phyloP scores from a whole-genome alignment of 2,888 invertebrate species.

The Axea sp. region DNA sequence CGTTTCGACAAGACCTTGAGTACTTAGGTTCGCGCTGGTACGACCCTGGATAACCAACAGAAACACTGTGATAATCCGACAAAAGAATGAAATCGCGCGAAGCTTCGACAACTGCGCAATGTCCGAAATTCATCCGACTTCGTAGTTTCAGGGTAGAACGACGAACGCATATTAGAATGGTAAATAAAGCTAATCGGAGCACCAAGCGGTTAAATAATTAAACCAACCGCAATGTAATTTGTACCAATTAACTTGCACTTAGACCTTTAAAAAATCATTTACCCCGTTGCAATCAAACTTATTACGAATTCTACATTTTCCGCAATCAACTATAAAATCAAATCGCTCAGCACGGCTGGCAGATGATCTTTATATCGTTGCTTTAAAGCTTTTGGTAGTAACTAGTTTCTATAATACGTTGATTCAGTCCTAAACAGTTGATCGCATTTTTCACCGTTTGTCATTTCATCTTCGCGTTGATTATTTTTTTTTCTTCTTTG shows the following conservation, averaged over 20 bases:
- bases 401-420: no score
- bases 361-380: no score
- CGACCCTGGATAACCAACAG: conserved; percentile 43
- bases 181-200: no score
- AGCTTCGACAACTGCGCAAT: conserved; percentile 42
- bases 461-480: no score
- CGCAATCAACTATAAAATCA: no score
- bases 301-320: conserved; percentile 39
- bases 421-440: no score
- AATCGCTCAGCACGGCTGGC: no score
- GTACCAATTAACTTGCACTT: conserved; percentile 51
- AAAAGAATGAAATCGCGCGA: conserved; percentile 50
- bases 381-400: no score
- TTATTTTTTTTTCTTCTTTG: no score
- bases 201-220: conserved; percentile 28
- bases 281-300: conserved; percentile 22
- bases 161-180: no score
- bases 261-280: conserved; percentile 39
- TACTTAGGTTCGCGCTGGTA: conserved; percentile 20
- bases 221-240: conserved; percentile 39
- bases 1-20: conserved; percentile 33
- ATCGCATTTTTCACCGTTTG: no score
- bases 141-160: conserved; percentile 14
- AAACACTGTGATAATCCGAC: conserved; percentile 37
- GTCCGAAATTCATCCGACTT: conserved; percentile 48